These are phyloP conservation scores for Anodontia alba DNA, from an alignment of 2,888 invertebrate genomes.

Conservation along the genomic window DNA sequence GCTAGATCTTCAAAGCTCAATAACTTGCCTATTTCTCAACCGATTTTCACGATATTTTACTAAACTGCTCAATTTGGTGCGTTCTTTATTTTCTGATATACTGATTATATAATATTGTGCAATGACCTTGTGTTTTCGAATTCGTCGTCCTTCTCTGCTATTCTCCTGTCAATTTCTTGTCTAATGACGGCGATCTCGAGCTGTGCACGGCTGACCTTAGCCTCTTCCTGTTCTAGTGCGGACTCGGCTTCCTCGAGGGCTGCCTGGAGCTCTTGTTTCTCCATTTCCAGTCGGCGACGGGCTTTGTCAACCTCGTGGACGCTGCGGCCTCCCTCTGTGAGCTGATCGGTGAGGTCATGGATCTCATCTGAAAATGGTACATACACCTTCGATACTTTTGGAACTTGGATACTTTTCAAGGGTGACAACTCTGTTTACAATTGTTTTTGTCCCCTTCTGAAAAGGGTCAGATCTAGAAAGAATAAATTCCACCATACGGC, in stretches of 20 bases:
- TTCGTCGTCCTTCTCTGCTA: slow-evolving; percentile 99
- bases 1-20: too few relatives aligned
- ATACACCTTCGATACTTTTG: too few relatives aligned
- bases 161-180: slow-evolving; percentile 99
- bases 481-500: too few relatives aligned
- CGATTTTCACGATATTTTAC: too few relatives aligned
- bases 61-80: too few relatives aligned
- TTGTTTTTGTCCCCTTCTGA: too few relatives aligned
- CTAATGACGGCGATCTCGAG: slow-evolving; percentile 99
- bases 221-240: slow-evolving; percentile 99
- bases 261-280: slow-evolving; percentile 99
- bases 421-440: too few relatives aligned
- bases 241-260: slow-evolving; percentile 99
- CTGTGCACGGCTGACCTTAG: slow-evolving; percentile 95
- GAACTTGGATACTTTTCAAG: too few relatives aligned
- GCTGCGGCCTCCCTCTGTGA: slow-evolving; percentile 99
- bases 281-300: slow-evolving; percentile 98
- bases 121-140: slow-evolving; percentile 99
- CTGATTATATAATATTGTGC: too few relatives aligned
- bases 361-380: slow-evolving; percentile 96
- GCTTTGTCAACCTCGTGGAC: slow-evolving; percentile 99
- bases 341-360: slow-evolving; percentile 99
- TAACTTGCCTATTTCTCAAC: too few relatives aligned
- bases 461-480: too few relatives aligned
- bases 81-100: too few relatives aligned